Evolutionary conservation across 1,140 invertebrate genomes (phyloP), one percentile per base, ranked within the genome.

Genomic region (Delia radicum): DNA sequence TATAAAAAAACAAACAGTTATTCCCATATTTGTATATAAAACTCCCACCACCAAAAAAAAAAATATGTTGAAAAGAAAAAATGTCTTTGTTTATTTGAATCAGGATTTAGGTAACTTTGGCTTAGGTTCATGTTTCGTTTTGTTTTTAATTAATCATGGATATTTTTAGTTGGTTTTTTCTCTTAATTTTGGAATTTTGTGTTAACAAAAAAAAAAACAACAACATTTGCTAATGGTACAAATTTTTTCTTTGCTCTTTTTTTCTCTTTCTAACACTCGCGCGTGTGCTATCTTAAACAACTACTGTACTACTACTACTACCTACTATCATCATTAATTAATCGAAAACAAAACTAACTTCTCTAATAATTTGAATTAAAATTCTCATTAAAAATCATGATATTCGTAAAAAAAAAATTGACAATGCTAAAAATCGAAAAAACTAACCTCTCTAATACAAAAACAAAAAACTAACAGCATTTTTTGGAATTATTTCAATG

Each of bases 401-500:
- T 61, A 10, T 42, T 37, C 31, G 2, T 28, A 3, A 69, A 48
- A n/a, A n/a, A 62, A 74, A 74, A 62, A 31, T 12, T 24, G 18
- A 65, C 15, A 67, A 29, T 46, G 27, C 33, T 55, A 27, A 18
- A 73, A 21, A 24, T 15, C 27, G 26, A 42, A 48, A 37, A 73
- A 76, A 76, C 75, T 62, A 76, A 76, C 75, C 24, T 73, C 15
- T 61, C 48, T 67, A 29, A 27, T 15, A 42, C n/a, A n/a, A 76
- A 73, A 76, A 76, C 62, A 72, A 79, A 79, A 81, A 80, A 85
- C 84, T 85, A 91, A 91, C 94, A 96, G 94, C 94, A 93, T 95
- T 89, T 96, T 96, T 93, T 96, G 95, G 95, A 96, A 95, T 92
- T 94, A 96, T 93, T 96, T 97, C 94, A 96, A 96, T 88, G 93